These are phyloP conservation scores for Anarhynchus alexandrinus DNA, from an alignment of 2,113 vertebrate species.

Conservation along the genomic window DNA sequence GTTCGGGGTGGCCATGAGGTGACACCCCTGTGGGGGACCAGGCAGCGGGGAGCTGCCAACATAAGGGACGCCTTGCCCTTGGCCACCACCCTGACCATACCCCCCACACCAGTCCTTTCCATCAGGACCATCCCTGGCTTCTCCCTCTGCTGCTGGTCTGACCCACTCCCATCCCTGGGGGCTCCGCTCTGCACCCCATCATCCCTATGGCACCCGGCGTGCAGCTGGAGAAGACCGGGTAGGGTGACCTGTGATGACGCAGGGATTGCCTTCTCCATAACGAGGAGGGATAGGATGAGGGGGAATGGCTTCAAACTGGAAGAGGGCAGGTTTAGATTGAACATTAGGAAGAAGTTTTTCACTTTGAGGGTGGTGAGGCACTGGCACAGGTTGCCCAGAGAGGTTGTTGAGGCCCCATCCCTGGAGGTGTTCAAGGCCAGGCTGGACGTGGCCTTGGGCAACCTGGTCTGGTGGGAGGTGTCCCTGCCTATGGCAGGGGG, in stretches of 20 bases:
- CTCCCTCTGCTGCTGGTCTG: neutral
- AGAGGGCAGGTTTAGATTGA: no score
- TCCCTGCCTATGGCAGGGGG: no score
- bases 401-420: no score
- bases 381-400: no score
- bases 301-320: no score
- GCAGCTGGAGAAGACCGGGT: neutral
- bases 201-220: fast-evolving
- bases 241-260: fast-evolving
- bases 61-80: fast-evolving
- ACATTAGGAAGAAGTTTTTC: no score
- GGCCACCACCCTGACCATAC: fast-evolving
- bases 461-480: no score
- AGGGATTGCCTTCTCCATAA: neutral
- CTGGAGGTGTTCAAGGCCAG: no score
- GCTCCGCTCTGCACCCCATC: neutral
- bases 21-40: neutral
- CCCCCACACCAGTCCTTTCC: neutral
- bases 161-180: neutral
- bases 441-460: no score
- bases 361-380: no score
- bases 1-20: fast-evolving
- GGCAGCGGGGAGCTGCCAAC: neutral
- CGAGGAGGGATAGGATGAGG: no score
- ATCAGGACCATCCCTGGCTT: neutral